Conservation (phyloP, 2,797 vertebrate genomes). For the Tragelaphus oryx region DNA sequence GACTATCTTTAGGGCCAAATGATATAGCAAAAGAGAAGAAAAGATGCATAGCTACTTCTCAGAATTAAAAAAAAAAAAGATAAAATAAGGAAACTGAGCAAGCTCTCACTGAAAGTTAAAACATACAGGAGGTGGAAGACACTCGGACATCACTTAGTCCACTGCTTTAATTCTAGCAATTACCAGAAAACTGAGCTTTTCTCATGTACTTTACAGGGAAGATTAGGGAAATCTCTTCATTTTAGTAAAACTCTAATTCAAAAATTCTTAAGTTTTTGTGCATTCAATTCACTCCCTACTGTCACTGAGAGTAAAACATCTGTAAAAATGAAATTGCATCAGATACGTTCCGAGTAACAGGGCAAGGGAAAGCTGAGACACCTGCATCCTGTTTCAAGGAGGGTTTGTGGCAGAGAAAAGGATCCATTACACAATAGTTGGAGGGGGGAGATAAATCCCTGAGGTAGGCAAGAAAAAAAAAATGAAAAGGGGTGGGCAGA, state of each 20-base stretch:
- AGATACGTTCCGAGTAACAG: not conserved
- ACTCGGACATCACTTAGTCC: not conserved
- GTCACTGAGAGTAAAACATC: not conserved
- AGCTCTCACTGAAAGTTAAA: conserved; percentile 25
- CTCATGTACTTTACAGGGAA: not conserved
- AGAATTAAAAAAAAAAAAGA: not conserved
- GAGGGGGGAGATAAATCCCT: not conserved
- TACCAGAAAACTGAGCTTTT: not conserved
- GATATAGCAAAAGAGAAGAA: not conserved
- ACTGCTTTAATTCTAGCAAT: not conserved
- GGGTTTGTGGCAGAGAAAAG: not conserved
- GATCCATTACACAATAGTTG: not conserved
- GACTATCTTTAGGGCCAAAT: not conserved
- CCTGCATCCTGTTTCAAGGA: not conserved
- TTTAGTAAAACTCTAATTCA: conserved; percentile 19
- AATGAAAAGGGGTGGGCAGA: not conserved
- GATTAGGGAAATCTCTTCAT: not conserved
- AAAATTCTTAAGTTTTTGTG: not conserved
- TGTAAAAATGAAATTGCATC: not conserved
- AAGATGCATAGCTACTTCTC: not conserved
- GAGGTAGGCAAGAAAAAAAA: not conserved
- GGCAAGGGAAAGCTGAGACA: not conserved
- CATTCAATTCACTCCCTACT: conserved; percentile 10
- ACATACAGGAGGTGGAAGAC: not conserved
- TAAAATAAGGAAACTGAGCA: not conserved